A percentile compares a stretch with the other conserved stretches of the same genome.
Conservation (phyloP, 2,888 invertebrate genomes). For the Scaptomyza caliginosa region DNA sequence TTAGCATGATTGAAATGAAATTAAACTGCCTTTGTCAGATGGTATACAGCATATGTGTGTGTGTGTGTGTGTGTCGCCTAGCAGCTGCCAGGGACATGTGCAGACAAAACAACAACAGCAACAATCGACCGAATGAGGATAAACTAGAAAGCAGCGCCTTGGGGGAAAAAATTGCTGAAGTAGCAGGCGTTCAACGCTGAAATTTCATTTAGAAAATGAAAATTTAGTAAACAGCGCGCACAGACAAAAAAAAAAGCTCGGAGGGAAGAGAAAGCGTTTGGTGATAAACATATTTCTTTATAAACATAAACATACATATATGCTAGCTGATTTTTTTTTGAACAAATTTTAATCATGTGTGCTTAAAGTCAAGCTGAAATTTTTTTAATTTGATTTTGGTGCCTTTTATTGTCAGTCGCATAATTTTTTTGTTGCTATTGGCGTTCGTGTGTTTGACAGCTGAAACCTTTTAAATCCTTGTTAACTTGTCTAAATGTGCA, state of each 20-base stretch:
- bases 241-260: slow-evolving; percentile 38
- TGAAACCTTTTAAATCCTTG: slow-evolving; percentile 82
- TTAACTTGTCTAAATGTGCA: slow-evolving; percentile 80
- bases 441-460: slow-evolving; percentile 69
- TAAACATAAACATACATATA: slow-evolving; percentile 23
- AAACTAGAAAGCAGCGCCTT: slow-evolving; percentile 62
- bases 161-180: slow-evolving; percentile 15
- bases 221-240: slow-evolving; percentile 63
- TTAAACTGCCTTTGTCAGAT: slow-evolving; percentile 72
- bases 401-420: slow-evolving; percentile 66
- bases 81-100: slow-evolving; percentile 75
- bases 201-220: slow-evolving; percentile 78
- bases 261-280: slow-evolving; percentile 5
- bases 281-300: slow-evolving; percentile 62
- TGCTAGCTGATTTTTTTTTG: slow-evolving; percentile 12
- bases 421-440: slow-evolving; percentile 35
- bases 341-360: slow-evolving; percentile 59
- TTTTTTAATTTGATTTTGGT: slow-evolving; percentile 8
- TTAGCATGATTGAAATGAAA: slow-evolving; percentile 79
- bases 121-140: slow-evolving; percentile 45
- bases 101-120: slow-evolving; percentile 52
- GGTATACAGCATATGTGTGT: too few relatives aligned
- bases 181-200: slow-evolving; percentile 37
- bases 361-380: slow-evolving; percentile 27
- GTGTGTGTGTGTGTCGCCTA: slow-evolving; percentile 53